Conservation (phyloP, 1,140 invertebrate genomes). For the Pristionchus pacificus region DNA sequence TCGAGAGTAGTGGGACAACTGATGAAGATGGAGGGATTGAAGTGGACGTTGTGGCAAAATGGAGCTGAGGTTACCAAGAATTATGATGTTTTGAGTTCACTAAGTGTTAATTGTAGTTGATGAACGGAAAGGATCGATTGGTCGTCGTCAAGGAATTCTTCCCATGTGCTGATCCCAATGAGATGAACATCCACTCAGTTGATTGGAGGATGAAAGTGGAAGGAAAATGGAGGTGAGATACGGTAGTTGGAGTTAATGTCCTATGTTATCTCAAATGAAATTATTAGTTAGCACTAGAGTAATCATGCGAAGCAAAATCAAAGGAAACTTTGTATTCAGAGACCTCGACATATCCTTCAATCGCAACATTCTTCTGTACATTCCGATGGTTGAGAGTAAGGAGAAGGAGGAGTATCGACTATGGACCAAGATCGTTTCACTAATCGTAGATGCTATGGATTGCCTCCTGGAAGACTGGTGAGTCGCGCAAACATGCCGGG, state of each 20-base stretch:
- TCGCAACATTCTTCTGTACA: background rate
- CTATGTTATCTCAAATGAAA: background rate
- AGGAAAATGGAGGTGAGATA: background rate
- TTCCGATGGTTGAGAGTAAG: background rate
- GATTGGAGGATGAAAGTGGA: background rate
- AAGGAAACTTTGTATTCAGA: no score
- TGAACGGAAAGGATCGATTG: background rate
- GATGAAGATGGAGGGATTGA: constrained; percentile 42
- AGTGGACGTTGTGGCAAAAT: constrained; percentile 93
- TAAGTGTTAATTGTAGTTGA: no score
- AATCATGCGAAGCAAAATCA: no score
- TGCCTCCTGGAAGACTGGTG: constrained; percentile 96
- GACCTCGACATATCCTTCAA: background rate
- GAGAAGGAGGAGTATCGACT: constrained; percentile 62
- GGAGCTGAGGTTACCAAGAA: constrained; percentile 71
- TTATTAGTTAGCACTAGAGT: no score
- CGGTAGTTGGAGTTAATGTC: background rate
- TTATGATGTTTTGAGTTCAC: no score
- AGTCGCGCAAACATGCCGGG: constrained; percentile 34
- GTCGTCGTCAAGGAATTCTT: background rate
- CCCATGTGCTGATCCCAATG: background rate
- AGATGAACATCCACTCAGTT: background rate
- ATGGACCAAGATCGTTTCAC: constrained; percentile 77
- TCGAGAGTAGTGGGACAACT: background rate
- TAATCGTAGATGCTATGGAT: constrained; percentile 94